These are phyloP conservation scores for Phaonia tiefii DNA, from an alignment of 2,888 invertebrate species.

Conservation along the genomic window DNA sequence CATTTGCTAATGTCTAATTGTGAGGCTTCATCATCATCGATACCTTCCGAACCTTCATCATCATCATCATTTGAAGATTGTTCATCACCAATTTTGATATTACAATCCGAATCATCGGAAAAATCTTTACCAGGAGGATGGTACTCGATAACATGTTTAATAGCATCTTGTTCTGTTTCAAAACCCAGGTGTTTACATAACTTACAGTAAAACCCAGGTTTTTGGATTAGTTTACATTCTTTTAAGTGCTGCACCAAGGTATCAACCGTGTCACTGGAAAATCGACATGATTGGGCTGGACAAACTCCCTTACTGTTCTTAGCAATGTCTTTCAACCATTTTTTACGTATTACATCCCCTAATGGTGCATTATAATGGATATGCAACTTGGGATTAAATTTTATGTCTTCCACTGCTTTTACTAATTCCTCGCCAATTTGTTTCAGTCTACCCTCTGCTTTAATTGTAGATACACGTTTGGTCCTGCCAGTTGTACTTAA, in stretches of 20 bases:
- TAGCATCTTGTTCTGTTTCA: slow-evolving; percentile 54
- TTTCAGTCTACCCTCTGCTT: slow-evolving; percentile 77
- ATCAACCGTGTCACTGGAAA: slow-evolving; percentile 70
- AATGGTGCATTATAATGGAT: slow-evolving; percentile 38
- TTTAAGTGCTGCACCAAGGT: slow-evolving; percentile 74
- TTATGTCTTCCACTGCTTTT: background rate
- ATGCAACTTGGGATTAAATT: slow-evolving; percentile 31
- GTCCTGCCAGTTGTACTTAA: slow-evolving; percentile 75
- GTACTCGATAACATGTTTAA: slow-evolving; percentile 59
- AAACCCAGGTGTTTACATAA: slow-evolving; percentile 66
- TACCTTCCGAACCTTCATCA: slow-evolving; percentile 71
- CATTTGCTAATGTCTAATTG: background rate
- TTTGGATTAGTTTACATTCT: slow-evolving; percentile 72
- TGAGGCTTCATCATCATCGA: slow-evolving; percentile 68
- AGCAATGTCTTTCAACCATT: slow-evolving; percentile 70
- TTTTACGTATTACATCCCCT: slow-evolving; percentile 24
- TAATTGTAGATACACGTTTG: slow-evolving; percentile 76
- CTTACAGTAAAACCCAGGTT: slow-evolving; percentile 72
- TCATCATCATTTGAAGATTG: slow-evolving; percentile 67
- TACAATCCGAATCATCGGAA: slow-evolving; percentile 72
- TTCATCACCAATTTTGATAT: slow-evolving; percentile 69
- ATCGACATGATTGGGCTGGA: slow-evolving; percentile 75
- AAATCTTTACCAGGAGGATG: slow-evolving; percentile 69
- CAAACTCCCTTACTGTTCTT: slow-evolving; percentile 74
- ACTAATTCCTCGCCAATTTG: slow-evolving; percentile 70